Evolutionary conservation across 2,888 invertebrate genomes (phyloP).

Genomic region (Rhimphoctona megacephalus): DNA sequence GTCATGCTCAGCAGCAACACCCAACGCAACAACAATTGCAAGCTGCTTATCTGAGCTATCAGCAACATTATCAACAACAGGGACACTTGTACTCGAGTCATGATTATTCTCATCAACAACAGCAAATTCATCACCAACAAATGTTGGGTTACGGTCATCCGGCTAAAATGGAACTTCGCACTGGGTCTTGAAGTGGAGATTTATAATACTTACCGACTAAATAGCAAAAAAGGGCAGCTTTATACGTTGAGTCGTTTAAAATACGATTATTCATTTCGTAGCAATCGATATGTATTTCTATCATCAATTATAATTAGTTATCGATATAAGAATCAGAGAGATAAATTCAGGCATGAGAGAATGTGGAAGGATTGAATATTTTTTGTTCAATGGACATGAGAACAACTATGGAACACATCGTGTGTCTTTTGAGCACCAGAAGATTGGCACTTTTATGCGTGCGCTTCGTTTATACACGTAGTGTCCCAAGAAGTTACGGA

Average conservation of each 20-base stretch:
- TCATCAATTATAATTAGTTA: conserved; percentile 65
- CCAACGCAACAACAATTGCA: conserved; percentile 71
- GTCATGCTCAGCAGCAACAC: conserved; percentile 69
- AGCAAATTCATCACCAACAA: conserved; percentile 69
- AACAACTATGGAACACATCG: background rate
- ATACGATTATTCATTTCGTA: conserved; percentile 26
- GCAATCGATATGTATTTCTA: conserved; percentile 23
- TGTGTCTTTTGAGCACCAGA: background rate
- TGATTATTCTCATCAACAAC: conserved; percentile 69
- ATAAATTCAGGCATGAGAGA: conserved; percentile 53
- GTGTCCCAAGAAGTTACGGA: conserved; percentile 57
- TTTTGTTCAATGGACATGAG: background rate
- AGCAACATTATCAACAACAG: conserved; percentile 71
- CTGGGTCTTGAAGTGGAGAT: conserved; percentile 75
- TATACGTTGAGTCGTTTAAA: background rate
- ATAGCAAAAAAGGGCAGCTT: background rate
- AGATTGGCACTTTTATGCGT: conserved; percentile 31
- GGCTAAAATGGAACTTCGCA: conserved; percentile 75
- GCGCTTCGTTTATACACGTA: conserved; percentile 10
- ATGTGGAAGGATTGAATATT: conserved; percentile 13
- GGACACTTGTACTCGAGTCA: conserved; percentile 67
- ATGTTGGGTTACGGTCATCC: conserved; percentile 71
- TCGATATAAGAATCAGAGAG: conserved; percentile 44
- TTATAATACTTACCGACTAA: conserved; percentile 1
- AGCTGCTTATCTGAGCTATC: conserved; percentile 71